Evolutionary conservation across 37 sponge, comb jelly and placozoan genomes (phyloP), one percentile per base, ranked within the genome.

Genomic region (Diacarnus erythraeanus): DNA sequence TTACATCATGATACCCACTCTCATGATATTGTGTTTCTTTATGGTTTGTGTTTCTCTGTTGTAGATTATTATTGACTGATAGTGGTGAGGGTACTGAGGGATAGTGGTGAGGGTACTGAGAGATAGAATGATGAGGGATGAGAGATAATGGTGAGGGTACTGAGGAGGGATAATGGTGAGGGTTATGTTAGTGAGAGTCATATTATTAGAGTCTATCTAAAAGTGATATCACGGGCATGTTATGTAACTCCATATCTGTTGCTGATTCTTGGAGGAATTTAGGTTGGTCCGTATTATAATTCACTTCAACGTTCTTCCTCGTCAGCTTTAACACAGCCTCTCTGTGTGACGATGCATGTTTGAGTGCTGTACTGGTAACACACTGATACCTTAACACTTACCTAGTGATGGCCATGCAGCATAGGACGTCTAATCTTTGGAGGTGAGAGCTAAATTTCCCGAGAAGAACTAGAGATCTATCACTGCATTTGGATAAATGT

Each of bases 361-460:
- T 10, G 4, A 27, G 38, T 43, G 30, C 15, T 69, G 18, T 23
- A 26, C 36, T 57, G 27, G 60, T 5, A 18, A 76, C 1, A 20
- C 51, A 17, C 17, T 5, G 5, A 33, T 18, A 38, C 12, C 5
- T 68, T 30, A 42, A 57, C 6, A 72, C 77, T 15, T 51, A 95
- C 97, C 86, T 89, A 42, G 97, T 87, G 40, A 96, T 57, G 17
- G 78, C 58, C 9, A 71, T 75, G 64, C 97, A 96, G 42, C 84
- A 77, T 0, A 75, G 35, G 4, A 93, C 72, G 69, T 77, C 81
- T 44, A 97, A 73, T 40, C 51, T 59, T 42, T 83, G 85, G 36
- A 97, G 83, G 26, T 84, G 65, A 37, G 71, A 27, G 64, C 89
- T 76, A 0, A 69, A 72, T 38, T 78, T 83, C 38, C 83, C 57